Conservation (phyloP, 2,888 invertebrate genomes). For the Oscheius myriophilus region DNA sequence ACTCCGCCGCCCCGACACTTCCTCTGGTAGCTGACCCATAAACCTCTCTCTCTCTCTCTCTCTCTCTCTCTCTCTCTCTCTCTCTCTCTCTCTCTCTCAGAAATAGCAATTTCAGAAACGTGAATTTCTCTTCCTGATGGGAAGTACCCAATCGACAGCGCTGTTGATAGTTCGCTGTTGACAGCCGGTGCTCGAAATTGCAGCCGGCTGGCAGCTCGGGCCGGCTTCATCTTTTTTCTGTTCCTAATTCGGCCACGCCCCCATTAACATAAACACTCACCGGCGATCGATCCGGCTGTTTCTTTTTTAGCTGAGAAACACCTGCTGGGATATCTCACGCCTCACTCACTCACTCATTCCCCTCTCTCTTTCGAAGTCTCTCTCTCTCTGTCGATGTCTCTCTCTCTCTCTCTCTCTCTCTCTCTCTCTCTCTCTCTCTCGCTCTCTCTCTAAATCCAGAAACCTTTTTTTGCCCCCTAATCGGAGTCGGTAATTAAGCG, state of each 20-base stretch:
- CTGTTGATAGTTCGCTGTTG: constrained; percentile 4
- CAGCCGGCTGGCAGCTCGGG: too few species aligned
- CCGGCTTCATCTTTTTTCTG: background rate
- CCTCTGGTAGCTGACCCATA: background rate
- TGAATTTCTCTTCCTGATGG: constrained; percentile 42
- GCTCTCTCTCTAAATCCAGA: too few species aligned
- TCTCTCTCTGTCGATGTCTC: too few species aligned
- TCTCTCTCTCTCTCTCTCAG: constrained; percentile 2
- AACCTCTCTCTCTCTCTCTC: constrained; percentile 11
- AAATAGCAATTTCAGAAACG: constrained; percentile 18
- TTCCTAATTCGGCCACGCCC: background rate
- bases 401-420: too few species aligned
- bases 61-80: constrained; percentile 18
- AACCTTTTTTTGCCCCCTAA: too few species aligned
- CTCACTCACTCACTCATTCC: too few species aligned
- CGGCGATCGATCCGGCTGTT: too few species aligned
- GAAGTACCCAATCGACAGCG: constrained; percentile 15
- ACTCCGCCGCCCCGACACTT: background rate
- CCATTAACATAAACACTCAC: constrained; percentile 2
- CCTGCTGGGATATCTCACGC: too few species aligned
- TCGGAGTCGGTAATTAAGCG: too few species aligned
- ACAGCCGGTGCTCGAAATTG: background rate
- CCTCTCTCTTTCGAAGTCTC: too few species aligned
- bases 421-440: too few species aligned
- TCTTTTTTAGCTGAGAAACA: too few species aligned